Conservation (phyloP, 2,113 vertebrate genomes). For the Myotis lucifugus region DNA sequence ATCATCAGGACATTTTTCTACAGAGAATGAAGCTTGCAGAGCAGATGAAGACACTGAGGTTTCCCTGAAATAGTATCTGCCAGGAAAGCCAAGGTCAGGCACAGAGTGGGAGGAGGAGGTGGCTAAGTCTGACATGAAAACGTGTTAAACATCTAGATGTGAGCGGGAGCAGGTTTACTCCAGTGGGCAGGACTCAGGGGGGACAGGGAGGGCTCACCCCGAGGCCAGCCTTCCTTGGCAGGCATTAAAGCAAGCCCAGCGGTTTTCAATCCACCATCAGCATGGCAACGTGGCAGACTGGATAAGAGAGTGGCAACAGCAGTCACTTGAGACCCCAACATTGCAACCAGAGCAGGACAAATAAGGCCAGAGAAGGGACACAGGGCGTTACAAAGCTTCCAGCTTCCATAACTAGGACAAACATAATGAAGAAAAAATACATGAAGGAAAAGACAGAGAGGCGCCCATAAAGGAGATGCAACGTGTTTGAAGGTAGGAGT, state of each 20-base stretch:
- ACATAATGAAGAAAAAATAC: not conserved
- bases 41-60: not conserved
- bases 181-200: not conserved
- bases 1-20: not conserved
- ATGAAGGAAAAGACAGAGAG: not conserved
- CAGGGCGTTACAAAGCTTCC: not conserved
- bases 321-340: not conserved
- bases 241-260: not conserved
- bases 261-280: not conserved
- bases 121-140: not conserved
- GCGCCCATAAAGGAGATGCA: not conserved
- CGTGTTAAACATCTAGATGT: not conserved
- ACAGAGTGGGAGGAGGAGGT: accelerated
- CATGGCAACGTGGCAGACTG: not conserved
- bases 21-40: not conserved
- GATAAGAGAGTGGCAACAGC: not conserved
- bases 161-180: not conserved
- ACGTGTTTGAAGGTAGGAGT: not conserved
- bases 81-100: not conserved
- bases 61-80: not conserved
- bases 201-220: not conserved
- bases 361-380: not conserved
- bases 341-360: not conserved
- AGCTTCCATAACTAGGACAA: not conserved
- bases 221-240: not conserved